Evolutionary conservation across 2,797 vertebrate species (phyloP), one percentile per base, ranked within the genome.

Genomic region (Gastrophryne carolinensis): DNA sequence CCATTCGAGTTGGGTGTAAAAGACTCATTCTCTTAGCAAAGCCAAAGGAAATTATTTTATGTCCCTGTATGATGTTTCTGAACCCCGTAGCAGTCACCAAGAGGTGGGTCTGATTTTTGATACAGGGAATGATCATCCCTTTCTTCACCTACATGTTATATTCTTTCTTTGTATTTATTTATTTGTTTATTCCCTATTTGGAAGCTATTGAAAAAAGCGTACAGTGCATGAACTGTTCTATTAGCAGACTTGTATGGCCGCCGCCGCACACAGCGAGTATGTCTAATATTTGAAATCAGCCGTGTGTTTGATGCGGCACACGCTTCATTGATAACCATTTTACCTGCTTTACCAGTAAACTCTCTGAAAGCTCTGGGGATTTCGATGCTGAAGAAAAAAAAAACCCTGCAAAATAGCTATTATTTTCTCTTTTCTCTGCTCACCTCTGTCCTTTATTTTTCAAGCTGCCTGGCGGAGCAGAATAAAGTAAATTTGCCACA

Each of bases 321-420:
- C 56, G 67, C 75, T 77, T 77, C 75, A 58, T 50, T 71, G 67
- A 52, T 64, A 62, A 56, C 50, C 67, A 77, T 71, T 77, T 76
- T 71, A 77, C 67, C 65, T 52, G 27, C 67, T 49, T 70, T 71
- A 77, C 35, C 62, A 63, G 35, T 70, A 70, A 76, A 69, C 49
- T 56, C 74, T 35, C 11, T 27, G 3, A 77, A 41, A 71, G 50
- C 75, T 65, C 44, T 35, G n/a, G 50, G 37, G 60, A 71, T 71
- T 62, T 71, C 67, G 56, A 37, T 23, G 58, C 30, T 11, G 19
- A 29, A 32, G 69, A 61, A 50, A n/a, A n/a, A n/a, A n/a, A 69
- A 53, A 70, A 49, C 17, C 39, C n/a, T 17, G 49, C 19, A 64
- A 58, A 65, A 50, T 50, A 70, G 21, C 58, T 50, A 71, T 77